phyloP scores from a whole-genome alignment of 1,140 invertebrate genomes.

The Brachionus paranguensis region DNA sequence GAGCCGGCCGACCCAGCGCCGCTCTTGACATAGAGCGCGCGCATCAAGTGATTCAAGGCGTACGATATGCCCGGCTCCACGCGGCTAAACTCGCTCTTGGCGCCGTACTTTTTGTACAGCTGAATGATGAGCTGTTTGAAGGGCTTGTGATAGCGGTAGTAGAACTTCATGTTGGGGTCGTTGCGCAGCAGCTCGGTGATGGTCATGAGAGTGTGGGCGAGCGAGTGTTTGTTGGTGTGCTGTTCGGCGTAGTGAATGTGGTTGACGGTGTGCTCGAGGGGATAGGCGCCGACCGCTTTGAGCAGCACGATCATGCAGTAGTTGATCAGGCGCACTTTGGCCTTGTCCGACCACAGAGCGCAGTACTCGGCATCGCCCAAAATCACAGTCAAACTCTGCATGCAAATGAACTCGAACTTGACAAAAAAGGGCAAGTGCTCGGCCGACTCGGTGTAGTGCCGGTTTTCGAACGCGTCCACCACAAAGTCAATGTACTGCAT shows the following conservation, averaged over 20 bases:
- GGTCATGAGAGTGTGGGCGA: neutral
- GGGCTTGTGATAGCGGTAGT: conserved; percentile 29
- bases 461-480: neutral
- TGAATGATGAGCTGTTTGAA: conserved; percentile 16
- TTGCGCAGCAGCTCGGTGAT: conserved; percentile 9
- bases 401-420: conserved; percentile 30
- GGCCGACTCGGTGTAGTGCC: neutral
- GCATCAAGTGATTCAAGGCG: conserved; percentile 13
- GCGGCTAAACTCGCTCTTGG: neutral
- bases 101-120: conserved; percentile 34
- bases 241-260: conserved; percentile 29
- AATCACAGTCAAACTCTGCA: conserved; percentile 31
- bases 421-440: conserved; percentile 8
- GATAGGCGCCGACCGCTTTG: neutral
- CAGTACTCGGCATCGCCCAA: neutral
- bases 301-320: conserved; percentile 18
- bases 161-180: conserved; percentile 31
- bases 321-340: neutral
- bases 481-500: conserved; percentile 28
- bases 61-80: conserved; percentile 14
- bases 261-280: neutral
- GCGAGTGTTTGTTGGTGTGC: conserved; percentile 2
- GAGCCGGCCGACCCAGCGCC: neutral
- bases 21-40: conserved; percentile 24
- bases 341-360: conserved; percentile 3